These are phyloP conservation scores for Amphipyra tragopoginis DNA, from an alignment of 2,888 invertebrate genomes.

Conservation along the genomic window DNA sequence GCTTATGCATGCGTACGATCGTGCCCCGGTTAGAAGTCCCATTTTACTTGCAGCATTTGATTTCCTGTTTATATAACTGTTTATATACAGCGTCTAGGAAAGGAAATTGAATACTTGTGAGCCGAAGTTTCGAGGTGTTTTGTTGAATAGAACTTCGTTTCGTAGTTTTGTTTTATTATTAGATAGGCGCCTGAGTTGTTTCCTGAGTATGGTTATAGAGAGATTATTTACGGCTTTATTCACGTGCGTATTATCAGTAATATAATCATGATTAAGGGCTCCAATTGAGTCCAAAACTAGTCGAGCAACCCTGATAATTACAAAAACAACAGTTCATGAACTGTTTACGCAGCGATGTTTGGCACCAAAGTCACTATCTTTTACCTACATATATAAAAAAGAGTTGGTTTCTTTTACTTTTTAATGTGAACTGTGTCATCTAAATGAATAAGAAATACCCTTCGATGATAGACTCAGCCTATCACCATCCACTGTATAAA, in stretches of 20 bases:
- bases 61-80: conserved; percentile 45
- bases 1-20: conserved; percentile 52
- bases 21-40: conserved; percentile 35
- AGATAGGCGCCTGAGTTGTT: neutral
- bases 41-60: conserved; percentile 51
- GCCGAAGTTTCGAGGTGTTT: conserved; percentile 9
- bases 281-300: too few relatives aligned
- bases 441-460: too few relatives aligned
- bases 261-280: too few relatives aligned
- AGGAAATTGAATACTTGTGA: conserved; percentile 46
- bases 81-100: conserved; percentile 26
- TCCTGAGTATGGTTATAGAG: neutral
- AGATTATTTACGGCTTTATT: too few relatives aligned
- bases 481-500: too few relatives aligned
- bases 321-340: too few relatives aligned
- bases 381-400: too few relatives aligned
- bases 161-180: neutral
- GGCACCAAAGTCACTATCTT: too few relatives aligned
- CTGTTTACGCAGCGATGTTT: too few relatives aligned
- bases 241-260: too few relatives aligned
- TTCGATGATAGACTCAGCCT: too few relatives aligned
- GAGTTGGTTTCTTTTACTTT: neutral
- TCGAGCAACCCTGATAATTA: too few relatives aligned
- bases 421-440: neutral
- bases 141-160: conserved; percentile 5